Conservation (phyloP, 1,140 invertebrate genomes). For the Drosophila sturtevanti region DNA sequence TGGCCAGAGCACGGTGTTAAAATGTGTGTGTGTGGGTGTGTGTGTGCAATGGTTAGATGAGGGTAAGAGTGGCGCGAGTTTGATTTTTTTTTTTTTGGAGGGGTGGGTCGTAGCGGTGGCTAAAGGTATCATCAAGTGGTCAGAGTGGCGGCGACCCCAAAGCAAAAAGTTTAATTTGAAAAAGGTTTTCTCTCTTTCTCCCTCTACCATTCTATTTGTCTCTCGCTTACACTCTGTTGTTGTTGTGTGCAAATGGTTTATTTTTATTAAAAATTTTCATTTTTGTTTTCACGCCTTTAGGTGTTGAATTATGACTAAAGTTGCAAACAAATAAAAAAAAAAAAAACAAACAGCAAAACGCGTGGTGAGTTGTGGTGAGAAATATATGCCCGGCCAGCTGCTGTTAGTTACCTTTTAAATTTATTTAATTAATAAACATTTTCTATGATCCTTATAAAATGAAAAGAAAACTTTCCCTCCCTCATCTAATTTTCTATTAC, state of each 20-base stretch:
- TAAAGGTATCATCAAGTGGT: constrained; percentile 73
- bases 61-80: no score
- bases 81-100: constrained; percentile 8
- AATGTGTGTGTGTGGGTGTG: background rate
- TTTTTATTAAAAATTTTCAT: constrained; percentile 53
- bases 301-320: constrained; percentile 80
- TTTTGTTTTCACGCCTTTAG: constrained; percentile 46
- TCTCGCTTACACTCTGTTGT: constrained; percentile 4
- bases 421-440: background rate
- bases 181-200: constrained; percentile 58
- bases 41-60: background rate
- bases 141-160: constrained; percentile 48
- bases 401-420: background rate
- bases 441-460: background rate
- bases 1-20: background rate
- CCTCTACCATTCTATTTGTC: constrained; percentile 23
- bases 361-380: background rate
- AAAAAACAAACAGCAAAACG: background rate
- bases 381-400: background rate
- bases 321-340: constrained; percentile 46
- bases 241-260: constrained; percentile 26
- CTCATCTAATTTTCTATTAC: background rate
- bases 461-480: background rate
- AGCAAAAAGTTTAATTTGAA: constrained; percentile 76
- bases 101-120: constrained; percentile 23